phyloP scores from a whole-genome alignment of 2,113 vertebrate species.

The Xenopus borealis region DNA sequence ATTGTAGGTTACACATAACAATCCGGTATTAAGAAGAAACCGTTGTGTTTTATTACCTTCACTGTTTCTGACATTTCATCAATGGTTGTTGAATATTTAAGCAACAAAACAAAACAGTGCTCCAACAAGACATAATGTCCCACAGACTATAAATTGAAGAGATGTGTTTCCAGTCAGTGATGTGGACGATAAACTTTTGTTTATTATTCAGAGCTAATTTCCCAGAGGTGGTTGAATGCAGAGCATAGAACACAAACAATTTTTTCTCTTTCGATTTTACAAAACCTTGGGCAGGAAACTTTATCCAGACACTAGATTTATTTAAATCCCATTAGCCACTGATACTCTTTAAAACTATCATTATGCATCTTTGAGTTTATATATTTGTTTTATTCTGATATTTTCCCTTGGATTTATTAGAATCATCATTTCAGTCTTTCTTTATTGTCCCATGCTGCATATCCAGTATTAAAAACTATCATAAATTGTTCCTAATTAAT shows the following conservation, averaged over 20 bases:
- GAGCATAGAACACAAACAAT: constrained; percentile 19
- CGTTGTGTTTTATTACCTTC: constrained; percentile 9
- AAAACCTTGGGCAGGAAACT: constrained; percentile 16
- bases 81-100: constrained; percentile 33
- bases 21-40: not conserved
- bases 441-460: constrained; percentile 3
- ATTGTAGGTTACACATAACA: not conserved
- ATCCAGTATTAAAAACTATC: not conserved
- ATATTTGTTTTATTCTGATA: not conserved
- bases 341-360: constrained; percentile 19
- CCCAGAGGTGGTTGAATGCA: constrained; percentile 18
- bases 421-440: not conserved
- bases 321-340: not conserved
- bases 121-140: constrained; percentile 29
- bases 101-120: constrained; percentile 23
- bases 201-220: constrained; percentile 43
- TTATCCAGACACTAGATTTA: not conserved
- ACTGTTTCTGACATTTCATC: constrained; percentile 32
- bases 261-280: constrained; percentile 1
- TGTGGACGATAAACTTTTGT: constrained; percentile 34
- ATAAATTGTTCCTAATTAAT: no score
- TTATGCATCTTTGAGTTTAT: constrained; percentile 17
- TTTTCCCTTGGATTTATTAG: not conserved
- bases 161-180: constrained; percentile 21
- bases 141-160: constrained; percentile 26